phyloP scores from a whole-genome alignment of 30 jellyfish, hydroid and myxozoan genomes.

The Aurelia coerulea region DNA sequence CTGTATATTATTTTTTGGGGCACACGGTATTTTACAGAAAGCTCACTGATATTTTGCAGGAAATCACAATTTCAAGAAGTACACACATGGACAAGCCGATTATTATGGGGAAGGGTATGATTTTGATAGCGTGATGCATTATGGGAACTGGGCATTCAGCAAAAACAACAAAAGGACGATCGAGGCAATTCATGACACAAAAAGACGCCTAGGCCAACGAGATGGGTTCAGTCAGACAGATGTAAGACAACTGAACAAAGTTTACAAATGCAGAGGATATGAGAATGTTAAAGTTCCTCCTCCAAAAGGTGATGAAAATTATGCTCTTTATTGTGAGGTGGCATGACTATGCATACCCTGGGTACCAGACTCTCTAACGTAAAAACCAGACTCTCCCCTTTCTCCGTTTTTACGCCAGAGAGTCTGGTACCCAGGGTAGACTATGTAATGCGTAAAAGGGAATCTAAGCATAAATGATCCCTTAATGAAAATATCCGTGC shows the following conservation, averaged over 20 bases:
- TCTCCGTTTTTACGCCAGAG: too few species aligned
- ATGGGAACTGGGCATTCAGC: constrained; percentile 42
- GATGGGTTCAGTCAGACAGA: constrained; percentile 72
- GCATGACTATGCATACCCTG: background rate
- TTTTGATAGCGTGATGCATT: constrained; percentile 68
- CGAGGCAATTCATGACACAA: constrained; percentile 40
- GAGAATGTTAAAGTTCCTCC: constrained; percentile 49
- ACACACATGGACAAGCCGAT: constrained; percentile 73
- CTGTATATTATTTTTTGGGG: too few species aligned
- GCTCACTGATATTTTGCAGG: background rate
- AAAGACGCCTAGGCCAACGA: constrained; percentile 46
- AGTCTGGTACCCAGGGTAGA: background rate
- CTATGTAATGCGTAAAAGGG: background rate
- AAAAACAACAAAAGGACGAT: constrained; percentile 42
- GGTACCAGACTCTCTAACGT: background rate
- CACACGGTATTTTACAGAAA: too few species aligned
- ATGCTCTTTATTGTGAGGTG: background rate
- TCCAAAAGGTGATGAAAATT: constrained; percentile 6
- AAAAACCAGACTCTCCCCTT: too few species aligned
- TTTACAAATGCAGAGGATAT: constrained; percentile 45
- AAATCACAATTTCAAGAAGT: constrained; percentile 43
- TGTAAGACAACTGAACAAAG: constrained; percentile 55
- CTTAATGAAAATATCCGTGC: too few species aligned
- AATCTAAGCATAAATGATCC: too few species aligned
- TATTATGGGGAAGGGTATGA: constrained; percentile 63